Evolutionary conservation across 2,888 invertebrate genomes (phyloP), one percentile per base, ranked within the genome.

Genomic region (Drosophila paranaensis): DNA sequence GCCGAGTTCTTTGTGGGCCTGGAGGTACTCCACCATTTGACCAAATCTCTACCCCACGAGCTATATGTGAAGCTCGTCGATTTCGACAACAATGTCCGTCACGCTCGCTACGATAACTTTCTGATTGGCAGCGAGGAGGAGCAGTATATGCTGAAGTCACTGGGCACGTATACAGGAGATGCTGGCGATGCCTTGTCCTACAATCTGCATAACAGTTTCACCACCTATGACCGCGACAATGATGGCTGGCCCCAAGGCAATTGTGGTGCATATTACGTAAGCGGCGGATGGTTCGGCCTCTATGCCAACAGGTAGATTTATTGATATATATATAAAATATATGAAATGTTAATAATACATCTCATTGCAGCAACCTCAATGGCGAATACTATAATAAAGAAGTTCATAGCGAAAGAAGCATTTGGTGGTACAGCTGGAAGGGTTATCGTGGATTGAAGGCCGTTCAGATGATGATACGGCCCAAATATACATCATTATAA

Each of bases 341-440:
- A 30, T 30, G 30, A 6, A 30, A 30, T 30, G 6, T 33, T 8
- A 33, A 33, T 33, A 6, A 33, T 8, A 27, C 6, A 27, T 5
- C 27, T 37, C 20, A 27, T 57, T 42, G 10, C 33, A 75, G 75
- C 40, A 75, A 75, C n/a, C 63, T 71, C 4, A 71, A 63, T n/a
- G 75, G 68, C 0, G 5, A n/a, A 14, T 73, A 68, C 42, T 46
- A 46, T 27, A 0, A 27, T 5, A 0, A 0, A 0, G 4, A 55
- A 39, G 20, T 13, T 1, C 0, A 3, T 0, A 14, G 20, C 10
- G 1, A 9, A 6, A 0, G 37, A n/a, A 10, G 68, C 57, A 72
- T 76, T 63, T 75, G 67, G 75, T 75, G 75, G 71, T 67, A 35
- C 3, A 0, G 6, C 6, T 75, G 60, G 75, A 61, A 58, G n/a